Base-by-base conservation (phyloP, 1,140 invertebrate species). In the Halesus radiatus region DNA sequence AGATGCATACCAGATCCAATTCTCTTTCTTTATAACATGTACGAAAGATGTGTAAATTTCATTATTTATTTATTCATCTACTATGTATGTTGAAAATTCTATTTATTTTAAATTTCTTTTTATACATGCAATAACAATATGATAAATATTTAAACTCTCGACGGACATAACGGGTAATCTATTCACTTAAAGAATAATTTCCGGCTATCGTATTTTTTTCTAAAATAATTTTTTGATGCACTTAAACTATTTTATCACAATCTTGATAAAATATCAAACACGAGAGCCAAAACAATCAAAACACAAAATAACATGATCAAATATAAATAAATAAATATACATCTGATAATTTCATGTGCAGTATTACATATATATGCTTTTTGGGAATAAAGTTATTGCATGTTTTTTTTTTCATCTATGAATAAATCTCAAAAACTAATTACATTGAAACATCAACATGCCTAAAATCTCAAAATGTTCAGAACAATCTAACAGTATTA, bases 251-350 rank as follows among this genome's bases (percentile, higher is more conserved):
- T 66, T 66, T 66, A 66, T 66, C 23, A n/a, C 5, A 53, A 52
- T 45, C 50, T 50, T 20, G 50, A 56, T 73, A 73, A 73, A 73
- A 73, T 73, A 73, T 73, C 70, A 66, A 66, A 66, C 29, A 66
- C 62, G 29, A 66, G 32, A 66, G 22, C 62, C 29, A 26, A 60
- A 60, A 60, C 5, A 1, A 45, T 13, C 37, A 45, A 7, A 1
- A 45, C 37, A 45, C 37, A 45, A 45, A 45, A 45, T 45, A 13
- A 45, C 10, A 37, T 37, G 32, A 3, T 45, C 10, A 45, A 45
- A 13, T 13, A 45, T 45, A 45, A 45, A 45, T 13, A 45, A 45
- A 1, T 45, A 13, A 45, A 45, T 13, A 45, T 45, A 10, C 37
- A 45, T 13, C 37, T 45, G 1, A 10, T 13, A 8, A 45, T 45